Evolutionary conservation across 2,797 vertebrate genomes (phyloP), one percentile per base, ranked within the genome.

Genomic region (Diplodus sargus): DNA sequence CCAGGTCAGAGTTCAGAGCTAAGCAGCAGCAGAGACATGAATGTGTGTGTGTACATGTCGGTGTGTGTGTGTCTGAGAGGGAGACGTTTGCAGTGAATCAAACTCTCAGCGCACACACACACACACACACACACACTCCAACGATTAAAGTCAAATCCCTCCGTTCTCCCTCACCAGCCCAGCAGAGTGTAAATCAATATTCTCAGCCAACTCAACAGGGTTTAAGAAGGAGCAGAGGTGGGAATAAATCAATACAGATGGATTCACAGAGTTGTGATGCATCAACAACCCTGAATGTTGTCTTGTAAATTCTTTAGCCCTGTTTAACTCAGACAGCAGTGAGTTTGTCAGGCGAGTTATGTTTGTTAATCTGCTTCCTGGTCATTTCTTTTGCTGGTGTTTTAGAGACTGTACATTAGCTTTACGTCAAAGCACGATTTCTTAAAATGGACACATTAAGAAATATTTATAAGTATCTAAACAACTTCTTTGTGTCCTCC

Each of bases 1-100:
- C 87, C 78, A 91, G 84, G 84, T 81, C 83, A 87, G 70, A 75
- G 80, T 72, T 87, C 77, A 87, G 79, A 52, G 53, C 60, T 76
- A 58, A 78, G 69, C 61, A 67, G 68, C 68, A 84, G 62, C 47
- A 30, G 47, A 59, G 11, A 53, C 18, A 28, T 51, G 25, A 12
- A 2, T 52, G 57, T 62, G 28, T 42, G 63, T 22, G 47, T 54
- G 51, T n/a, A n/a, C 51, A 48, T 51, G 15, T 43, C 14, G 23
- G 66, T 34, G 51, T 14, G 25, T 14, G 25, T 47, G 15, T 74
- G 7, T 22, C 6, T 47, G 9, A 47, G 59, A 69, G 52, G 54
- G 23, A 75, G 17, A 74, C 13, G 25, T 18, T 68, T 34, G 70
- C 66, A 81, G 81, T 87, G 85, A 90, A 90, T 92, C 85, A 92